Evolutionary conservation across 2,888 invertebrate species (phyloP), one percentile per base, ranked within the genome.

Genomic region (Cryptus armator): DNA sequence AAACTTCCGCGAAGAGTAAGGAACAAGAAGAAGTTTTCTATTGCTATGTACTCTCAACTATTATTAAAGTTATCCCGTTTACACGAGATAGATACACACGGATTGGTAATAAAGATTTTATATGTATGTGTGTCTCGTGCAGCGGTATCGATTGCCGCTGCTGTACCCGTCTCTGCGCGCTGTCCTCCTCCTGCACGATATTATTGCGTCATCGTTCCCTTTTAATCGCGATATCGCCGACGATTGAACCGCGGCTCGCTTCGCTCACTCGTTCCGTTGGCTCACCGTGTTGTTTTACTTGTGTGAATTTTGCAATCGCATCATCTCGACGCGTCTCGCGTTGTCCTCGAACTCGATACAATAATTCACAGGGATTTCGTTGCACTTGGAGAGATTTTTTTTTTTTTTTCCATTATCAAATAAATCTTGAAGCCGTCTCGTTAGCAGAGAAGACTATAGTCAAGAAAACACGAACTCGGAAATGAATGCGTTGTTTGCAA

Each of bases 1-100:
- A 53, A 77, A 81, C 81, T 84, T 81, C 62, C 77, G 59, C 77
- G 51, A 74, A 68, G 48, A 80, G 51, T 24, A 64, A 59, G 74
- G 56, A 74, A 32, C 29, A 48, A 44, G 72, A 59, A 44, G 29
- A 59, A 72, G 72, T 72, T 75, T 75, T 76, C 64, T 56, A 48
- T 9, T 46, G 9, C 53, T 29, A 46, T 62, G 59, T 62, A 62
- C 48, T n/a, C 2, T n/a, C 64, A 64, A 67, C 37, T 66, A 66
- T 83, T 67, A 56, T 70, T 56, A 48, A 79, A 75, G 59, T 48
- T 67, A 56, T 66, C 16, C 32, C 66, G 16, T 56, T 56, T 56
- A 71, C 19, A 37, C 37, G 37, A 37, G 48, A 16, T 12, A 43
- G 19, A 16, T 66, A 66, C 9, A 64, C 19, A 10, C 56, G 14